Conservation (phyloP, 2,888 invertebrate species). For the Lithosia quadra region DNA sequence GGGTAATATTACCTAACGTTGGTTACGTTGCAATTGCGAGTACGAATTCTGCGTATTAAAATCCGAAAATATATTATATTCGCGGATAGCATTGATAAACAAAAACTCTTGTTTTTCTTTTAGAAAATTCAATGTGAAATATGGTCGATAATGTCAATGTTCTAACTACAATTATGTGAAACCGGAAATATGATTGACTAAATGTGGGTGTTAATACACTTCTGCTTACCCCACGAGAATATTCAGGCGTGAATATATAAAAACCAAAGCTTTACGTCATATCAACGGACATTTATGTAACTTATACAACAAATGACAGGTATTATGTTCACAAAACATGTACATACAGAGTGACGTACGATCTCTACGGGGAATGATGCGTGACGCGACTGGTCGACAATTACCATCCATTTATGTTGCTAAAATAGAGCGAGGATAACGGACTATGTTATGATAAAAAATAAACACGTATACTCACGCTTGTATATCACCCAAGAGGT, state of each 20-base stretch:
- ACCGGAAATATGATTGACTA: no score
- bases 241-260: background rate
- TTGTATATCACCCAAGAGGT: background rate
- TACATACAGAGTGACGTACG: background rate
- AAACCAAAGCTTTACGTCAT: background rate
- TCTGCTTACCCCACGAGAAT: no score
- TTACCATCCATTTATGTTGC: background rate
- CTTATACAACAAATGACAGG: background rate
- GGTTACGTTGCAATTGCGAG: no score
- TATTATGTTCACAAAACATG: background rate
- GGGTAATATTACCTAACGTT: no score
- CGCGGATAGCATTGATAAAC: no score
- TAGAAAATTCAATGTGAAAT: no score
- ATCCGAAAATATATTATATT: no score
- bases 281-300: background rate
- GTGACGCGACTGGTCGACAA: background rate
- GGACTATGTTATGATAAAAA: background rate
- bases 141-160: no score
- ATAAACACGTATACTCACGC: background rate
- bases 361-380: constrained; percentile 4
- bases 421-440: background rate
- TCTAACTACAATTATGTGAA: no score
- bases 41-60: no score
- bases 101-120: no score
- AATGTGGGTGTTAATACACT: no score